Evolutionary conservation across 2,888 invertebrate species (phyloP), one percentile per base, ranked within the genome.

Genomic region (Periphyllus acericola): DNA sequence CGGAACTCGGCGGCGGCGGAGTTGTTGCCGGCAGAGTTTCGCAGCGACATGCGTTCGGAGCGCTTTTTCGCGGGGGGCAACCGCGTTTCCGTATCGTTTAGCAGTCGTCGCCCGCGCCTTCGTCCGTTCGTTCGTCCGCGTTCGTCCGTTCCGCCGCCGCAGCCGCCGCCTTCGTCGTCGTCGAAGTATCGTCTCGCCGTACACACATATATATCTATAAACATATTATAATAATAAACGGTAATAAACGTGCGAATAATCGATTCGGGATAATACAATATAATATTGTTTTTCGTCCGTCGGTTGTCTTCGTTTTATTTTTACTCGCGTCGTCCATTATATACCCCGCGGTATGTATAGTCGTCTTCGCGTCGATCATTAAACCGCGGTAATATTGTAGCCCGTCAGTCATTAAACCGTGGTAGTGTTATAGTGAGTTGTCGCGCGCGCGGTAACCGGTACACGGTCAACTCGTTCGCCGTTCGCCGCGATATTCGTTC

Each of bases 81-180:
- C 79, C 72, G 86, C 79, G 34, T 72, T 86, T 86, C 79, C 87
- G 87, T 87, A 87, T 74, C 87, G 87, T 81, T 87, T 87, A 85
- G 68, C 46, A 81, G 87, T 87, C 81, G 87, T 40, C 87, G 72
- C 60, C 21, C 60, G 81, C 66, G 87, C 74, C 72, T 17, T 55
- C 34, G 74, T 8, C 34, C 60, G 84, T 68, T 19, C 84, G 84
- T 68, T 85, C 52, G 68, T n/a, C 52, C 78, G 68, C 84, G 84
- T 85, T 85, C 76, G 78, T 85, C 46, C 84, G 76, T 46, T 46
- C 11, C 36, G n/a, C 71, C 34, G 60, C 17, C 29, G 17, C 17
- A 32, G 32, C 9, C 79, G 25, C 46, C n/a, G 52, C 5, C 81
- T 19, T 71, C 80, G 74, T 34, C 36, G 36, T 9, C 40, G 32